A percentile compares a stretch with the other conserved stretches of the same genome.
Evolutionary conservation across 2,113 vertebrate species (phyloP).

Genomic region (Zosterops pallidus): DNA sequence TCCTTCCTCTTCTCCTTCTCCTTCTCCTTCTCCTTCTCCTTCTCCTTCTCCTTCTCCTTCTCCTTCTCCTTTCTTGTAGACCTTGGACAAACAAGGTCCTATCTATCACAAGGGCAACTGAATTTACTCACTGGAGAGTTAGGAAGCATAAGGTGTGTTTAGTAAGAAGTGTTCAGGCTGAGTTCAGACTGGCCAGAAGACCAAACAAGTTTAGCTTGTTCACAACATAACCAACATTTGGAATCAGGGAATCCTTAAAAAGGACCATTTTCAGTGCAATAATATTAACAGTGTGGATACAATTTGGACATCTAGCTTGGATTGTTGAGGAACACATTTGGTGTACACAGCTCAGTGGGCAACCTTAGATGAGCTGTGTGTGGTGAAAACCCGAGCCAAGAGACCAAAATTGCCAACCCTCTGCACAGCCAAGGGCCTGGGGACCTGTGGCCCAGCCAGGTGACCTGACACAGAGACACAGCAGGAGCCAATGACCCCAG

Average conservation of each 20-base stretch:
- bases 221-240: neutral
- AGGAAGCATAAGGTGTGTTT: neutral
- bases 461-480: accelerated
- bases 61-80: accelerated
- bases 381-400: neutral
- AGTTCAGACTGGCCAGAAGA: neutral
- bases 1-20: no score
- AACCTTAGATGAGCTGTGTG: neutral
- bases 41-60: no score
- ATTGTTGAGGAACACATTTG: neutral
- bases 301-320: neutral
- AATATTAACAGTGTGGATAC: neutral
- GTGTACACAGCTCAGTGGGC: neutral
- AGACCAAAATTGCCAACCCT: neutral
- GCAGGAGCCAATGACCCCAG: no score
- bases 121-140: neutral
- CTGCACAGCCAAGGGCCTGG: no score
- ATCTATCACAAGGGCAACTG: neutral
- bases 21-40: no score
- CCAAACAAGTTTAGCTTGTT: neutral
- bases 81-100: neutral
- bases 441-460: accelerated
- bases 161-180: neutral
- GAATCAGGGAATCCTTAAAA: neutral
- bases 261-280: neutral